Conservation (phyloP, 1,140 invertebrate genomes). For the Drosophila asahinai region DNA sequence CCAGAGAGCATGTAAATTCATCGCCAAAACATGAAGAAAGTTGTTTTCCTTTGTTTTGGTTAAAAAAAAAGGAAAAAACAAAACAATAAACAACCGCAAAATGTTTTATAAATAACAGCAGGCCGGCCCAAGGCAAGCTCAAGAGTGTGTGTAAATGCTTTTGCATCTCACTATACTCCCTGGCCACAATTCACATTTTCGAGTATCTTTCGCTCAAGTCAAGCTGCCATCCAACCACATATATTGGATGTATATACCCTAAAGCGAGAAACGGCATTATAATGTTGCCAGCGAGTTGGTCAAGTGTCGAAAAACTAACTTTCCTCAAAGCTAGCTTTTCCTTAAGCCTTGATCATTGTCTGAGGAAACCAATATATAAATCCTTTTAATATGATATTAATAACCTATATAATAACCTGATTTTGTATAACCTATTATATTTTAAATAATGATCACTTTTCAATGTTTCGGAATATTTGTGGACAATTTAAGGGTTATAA, state of each 20-base stretch:
- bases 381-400: no score
- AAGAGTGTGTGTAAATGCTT: slow-evolving; percentile 38
- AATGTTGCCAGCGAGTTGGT: background rate
- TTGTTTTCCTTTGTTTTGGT: slow-evolving; percentile 47
- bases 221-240: slow-evolving; percentile 16
- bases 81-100: slow-evolving; percentile 43
- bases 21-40: slow-evolving; percentile 37
- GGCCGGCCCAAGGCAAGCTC: slow-evolving; percentile 22
- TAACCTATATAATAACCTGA: no score
- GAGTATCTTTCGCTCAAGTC: slow-evolving; percentile 11
- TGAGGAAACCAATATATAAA: no score
- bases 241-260: slow-evolving; percentile 5
- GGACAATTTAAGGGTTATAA: no score
- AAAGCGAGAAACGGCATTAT: background rate
- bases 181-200: slow-evolving; percentile 21
- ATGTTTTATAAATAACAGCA: slow-evolving; percentile 47
- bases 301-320: background rate
- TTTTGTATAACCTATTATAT: no score
- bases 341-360: background rate
- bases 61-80: background rate
- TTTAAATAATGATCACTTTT: no score
- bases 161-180: slow-evolving; percentile 28
- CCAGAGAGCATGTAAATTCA: slow-evolving; percentile 36
- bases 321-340: slow-evolving; percentile 1
- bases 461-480: no score